phyloP scores from a whole-genome alignment of 2,797 vertebrate genomes.

The Malacoraja senta region DNA sequence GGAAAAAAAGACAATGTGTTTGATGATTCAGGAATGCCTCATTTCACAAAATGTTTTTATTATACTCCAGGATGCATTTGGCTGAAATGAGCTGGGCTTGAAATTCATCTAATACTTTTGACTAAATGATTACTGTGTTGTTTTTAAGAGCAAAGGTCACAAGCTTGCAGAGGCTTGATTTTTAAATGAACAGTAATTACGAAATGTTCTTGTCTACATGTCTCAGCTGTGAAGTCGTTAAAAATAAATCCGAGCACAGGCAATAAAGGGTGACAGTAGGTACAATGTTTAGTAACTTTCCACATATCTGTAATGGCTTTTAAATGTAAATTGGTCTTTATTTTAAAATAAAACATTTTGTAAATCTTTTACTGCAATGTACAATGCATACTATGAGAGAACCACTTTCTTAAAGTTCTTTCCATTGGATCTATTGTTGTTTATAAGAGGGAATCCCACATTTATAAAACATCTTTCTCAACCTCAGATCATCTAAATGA shows the following conservation, averaged over 20 bases:
- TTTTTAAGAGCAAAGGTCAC: conserved; percentile 18
- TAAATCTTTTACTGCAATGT: no score
- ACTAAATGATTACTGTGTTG: conserved; percentile 20
- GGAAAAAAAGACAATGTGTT: no score
- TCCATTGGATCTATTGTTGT: not conserved
- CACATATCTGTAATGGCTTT: not conserved
- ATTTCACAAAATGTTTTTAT: not conserved
- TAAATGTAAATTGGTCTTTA: not conserved
- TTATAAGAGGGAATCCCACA: no score
- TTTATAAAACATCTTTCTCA: no score
- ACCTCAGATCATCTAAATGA: no score
- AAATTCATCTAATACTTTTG: conserved; percentile 3
- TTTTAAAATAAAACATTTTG: no score
- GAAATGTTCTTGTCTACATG: not conserved
- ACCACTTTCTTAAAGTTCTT: not conserved
- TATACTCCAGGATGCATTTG: not conserved
- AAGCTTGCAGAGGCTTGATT: conserved; percentile 10
- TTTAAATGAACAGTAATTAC: conserved; percentile 28
- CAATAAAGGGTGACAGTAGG: not conserved
- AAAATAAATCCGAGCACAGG: not conserved
- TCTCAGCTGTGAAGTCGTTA: not conserved
- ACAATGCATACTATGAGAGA: no score
- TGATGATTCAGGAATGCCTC: not conserved
- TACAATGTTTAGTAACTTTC: not conserved
- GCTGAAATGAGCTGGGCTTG: not conserved